These are phyloP conservation scores for Eubucco bourcierii DNA, from an alignment of 2,113 vertebrate genomes.

Conservation along the genomic window DNA sequence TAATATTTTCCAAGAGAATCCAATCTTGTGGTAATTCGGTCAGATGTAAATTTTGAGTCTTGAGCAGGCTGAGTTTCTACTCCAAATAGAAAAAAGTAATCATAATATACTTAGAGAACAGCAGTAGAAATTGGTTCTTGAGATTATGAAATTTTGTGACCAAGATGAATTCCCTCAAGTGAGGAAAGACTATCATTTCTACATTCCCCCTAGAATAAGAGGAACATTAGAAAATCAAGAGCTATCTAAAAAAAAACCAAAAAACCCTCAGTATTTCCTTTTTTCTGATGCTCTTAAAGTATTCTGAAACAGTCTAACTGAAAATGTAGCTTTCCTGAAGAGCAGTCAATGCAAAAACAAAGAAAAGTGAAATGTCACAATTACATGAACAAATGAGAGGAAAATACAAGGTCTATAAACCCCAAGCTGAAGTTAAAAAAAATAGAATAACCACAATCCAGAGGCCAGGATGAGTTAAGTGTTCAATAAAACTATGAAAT, in stretches of 20 bases:
- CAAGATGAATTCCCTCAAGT: background rate
- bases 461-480: background rate
- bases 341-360: background rate
- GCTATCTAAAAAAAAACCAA: background rate
- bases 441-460: background rate
- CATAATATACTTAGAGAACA: background rate
- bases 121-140: background rate
- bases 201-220: background rate
- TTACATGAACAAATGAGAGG: background rate
- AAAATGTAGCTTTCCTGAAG: background rate
- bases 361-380: background rate
- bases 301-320: background rate
- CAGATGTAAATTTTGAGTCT: background rate
- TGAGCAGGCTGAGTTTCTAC: background rate
- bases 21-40: background rate
- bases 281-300: background rate
- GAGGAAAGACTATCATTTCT: background rate
- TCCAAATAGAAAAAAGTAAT: background rate
- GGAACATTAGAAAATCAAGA: background rate
- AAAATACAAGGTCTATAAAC: background rate
- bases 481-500: background rate
- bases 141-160: background rate
- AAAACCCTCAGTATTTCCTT: background rate
- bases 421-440: background rate
- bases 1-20: background rate